Conservation (phyloP, 2,888 invertebrate genomes). For the Phyto melanocephala region DNA sequence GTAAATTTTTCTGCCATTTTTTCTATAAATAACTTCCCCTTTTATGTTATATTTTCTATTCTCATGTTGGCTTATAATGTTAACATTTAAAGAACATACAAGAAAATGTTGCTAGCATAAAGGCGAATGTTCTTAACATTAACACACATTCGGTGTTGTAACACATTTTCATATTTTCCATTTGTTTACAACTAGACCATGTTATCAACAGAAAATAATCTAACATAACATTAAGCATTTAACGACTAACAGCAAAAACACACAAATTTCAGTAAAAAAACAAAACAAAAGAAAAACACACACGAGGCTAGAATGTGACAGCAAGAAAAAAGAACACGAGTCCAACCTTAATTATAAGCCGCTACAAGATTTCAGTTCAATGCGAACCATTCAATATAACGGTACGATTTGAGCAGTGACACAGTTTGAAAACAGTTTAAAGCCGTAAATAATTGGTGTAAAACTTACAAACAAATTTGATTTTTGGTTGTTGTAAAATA, state of each 20-base stretch:
- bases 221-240: too few relatives aligned
- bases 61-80: background rate
- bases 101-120: background rate
- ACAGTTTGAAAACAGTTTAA: background rate
- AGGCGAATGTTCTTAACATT: background rate
- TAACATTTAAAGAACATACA: background rate
- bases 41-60: background rate
- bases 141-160: background rate
- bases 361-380: conserved; percentile 45
- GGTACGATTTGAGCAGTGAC: conserved; percentile 17
- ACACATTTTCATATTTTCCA: background rate
- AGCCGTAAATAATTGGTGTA: background rate
- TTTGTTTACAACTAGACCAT: background rate
- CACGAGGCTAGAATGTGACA: conserved; percentile 1
- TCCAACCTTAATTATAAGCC: conserved; percentile 23
- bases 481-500: too few relatives aligned
- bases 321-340: conserved; percentile 27
- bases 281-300: background rate
- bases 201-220: background rate
- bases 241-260: background rate
- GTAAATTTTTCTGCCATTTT: too few relatives aligned
- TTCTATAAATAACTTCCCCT: background rate
- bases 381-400: conserved; percentile 44
- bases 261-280: background rate
- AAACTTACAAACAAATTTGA: background rate